Conservation (phyloP, 1,140 invertebrate genomes). For the Brachystomella parvula region DNA sequence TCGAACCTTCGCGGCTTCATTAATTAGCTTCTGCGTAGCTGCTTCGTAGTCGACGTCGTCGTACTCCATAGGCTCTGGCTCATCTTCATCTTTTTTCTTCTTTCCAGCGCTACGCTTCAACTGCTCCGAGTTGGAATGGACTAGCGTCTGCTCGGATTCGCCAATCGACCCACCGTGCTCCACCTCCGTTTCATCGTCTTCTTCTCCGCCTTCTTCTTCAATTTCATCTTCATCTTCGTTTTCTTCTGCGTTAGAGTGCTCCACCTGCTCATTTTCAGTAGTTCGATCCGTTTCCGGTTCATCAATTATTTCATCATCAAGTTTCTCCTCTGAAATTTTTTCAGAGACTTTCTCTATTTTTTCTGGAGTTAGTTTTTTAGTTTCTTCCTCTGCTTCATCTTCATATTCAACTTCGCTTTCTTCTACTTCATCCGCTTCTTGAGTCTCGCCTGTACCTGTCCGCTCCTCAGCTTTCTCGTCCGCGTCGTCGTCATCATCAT, state of each 20-base stretch:
- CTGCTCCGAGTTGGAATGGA: neutral
- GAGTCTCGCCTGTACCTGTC: neutral
- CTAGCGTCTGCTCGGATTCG: neutral
- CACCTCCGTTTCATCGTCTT: neutral
- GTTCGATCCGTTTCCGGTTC: constrained; percentile 11
- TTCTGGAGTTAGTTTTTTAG: no score
- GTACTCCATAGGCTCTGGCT: neutral
- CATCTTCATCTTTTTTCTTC: neutral
- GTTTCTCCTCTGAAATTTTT: neutral
- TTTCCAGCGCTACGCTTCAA: neutral
- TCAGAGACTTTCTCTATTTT: neutral
- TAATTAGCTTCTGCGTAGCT: neutral
- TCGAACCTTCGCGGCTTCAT: neutral
- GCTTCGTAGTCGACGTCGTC: neutral
- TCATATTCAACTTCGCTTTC: neutral
- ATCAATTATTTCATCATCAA: neutral
- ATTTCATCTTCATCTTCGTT: neutral
- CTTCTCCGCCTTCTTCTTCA: neutral
- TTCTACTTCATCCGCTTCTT: constrained; percentile 11
- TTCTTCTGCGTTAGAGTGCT: constrained; percentile 2
- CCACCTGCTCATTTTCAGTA: neutral
- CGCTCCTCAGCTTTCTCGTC: constrained; percentile 2
- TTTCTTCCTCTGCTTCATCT: neutral
- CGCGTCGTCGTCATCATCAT: neutral
- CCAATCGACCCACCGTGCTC: neutral